Percentiles rank a stretch among this genome's conserved stretches.
Evolutionary conservation across 2,888 invertebrate genomes (phyloP).

Genomic region (Calephelis perditalis): DNA sequence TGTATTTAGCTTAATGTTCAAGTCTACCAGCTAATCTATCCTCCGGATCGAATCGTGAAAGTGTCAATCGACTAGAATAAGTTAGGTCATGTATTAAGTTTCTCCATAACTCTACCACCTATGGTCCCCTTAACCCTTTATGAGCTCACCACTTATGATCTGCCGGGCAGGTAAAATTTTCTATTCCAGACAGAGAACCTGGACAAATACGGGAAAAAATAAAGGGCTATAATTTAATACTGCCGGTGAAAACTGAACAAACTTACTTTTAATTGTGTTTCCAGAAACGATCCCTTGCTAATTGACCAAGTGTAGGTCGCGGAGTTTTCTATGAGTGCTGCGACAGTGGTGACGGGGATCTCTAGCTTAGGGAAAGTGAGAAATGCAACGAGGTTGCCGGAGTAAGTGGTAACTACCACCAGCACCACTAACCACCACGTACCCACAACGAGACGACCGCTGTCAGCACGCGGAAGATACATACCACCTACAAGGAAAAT

Average conservation of each 20-base stretch:
- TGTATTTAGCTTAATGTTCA: too few species aligned
- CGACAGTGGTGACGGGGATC: slow-evolving; percentile 82
- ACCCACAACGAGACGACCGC: slow-evolving; percentile 90
- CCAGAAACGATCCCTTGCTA: slow-evolving; percentile 85
- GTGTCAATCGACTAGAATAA: too few species aligned
- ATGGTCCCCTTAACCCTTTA: too few species aligned
- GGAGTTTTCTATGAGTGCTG: slow-evolving; percentile 79
- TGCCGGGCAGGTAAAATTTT: too few species aligned
- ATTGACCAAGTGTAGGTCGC: slow-evolving; percentile 86
- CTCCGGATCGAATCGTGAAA: too few species aligned
- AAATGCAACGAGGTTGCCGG: slow-evolving; percentile 94
- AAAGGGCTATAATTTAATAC: too few species aligned
- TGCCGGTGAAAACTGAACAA: not conserved
- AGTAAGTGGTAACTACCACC: slow-evolving; percentile 93
- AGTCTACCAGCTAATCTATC: too few species aligned
- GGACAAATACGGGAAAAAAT: too few species aligned
- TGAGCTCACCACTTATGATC: too few species aligned
- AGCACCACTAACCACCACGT: slow-evolving; percentile 96
- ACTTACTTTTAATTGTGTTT: slow-evolving; percentile 70
- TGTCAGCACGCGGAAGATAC: slow-evolving; percentile 90
- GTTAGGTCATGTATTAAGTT: too few species aligned
- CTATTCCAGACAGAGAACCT: too few species aligned
- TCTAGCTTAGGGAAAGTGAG: slow-evolving; percentile 93
- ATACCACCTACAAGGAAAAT: slow-evolving; percentile 83
- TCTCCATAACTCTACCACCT: too few species aligned